A percentile compares a stretch with the other conserved stretches of the same genome.
Conservation (phyloP, 2,888 invertebrate genomes). For the Maniola hyperantus region DNA sequence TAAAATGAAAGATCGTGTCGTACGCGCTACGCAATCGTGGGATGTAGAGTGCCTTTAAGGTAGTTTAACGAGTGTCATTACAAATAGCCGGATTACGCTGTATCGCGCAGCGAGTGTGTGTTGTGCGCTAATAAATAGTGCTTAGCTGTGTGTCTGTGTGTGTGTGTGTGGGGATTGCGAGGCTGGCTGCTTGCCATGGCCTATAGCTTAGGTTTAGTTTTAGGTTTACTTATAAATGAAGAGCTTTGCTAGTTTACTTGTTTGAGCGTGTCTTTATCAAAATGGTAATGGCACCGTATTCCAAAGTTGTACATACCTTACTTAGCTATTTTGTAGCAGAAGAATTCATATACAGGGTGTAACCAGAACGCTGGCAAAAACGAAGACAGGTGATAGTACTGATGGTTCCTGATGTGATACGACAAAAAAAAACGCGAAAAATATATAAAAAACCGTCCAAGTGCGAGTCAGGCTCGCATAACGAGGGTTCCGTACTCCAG, state of each 20-base stretch:
- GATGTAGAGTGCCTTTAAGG: slow-evolving; percentile 30
- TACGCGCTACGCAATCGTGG: background rate
- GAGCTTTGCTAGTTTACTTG: slow-evolving; percentile 11
- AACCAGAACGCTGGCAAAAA: too few species aligned
- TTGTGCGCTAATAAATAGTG: slow-evolving; percentile 40
- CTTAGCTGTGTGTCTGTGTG: slow-evolving; percentile 34
- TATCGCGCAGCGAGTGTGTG: slow-evolving; percentile 38
- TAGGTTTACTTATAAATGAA: slow-evolving; percentile 20
- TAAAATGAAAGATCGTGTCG: background rate
- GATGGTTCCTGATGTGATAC: too few species aligned
- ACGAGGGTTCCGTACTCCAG: too few species aligned
- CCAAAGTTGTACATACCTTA: background rate
- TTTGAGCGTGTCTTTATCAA: background rate
- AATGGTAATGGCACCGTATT: background rate
- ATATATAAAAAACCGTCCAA: too few species aligned
- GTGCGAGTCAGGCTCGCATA: too few species aligned
- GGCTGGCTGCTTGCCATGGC: slow-evolving; percentile 24
- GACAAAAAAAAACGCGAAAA: too few species aligned
- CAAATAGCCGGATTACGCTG: slow-evolving; percentile 42
- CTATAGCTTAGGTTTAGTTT: slow-evolving; percentile 22
- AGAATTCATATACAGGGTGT: background rate
- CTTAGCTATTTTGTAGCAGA: background rate
- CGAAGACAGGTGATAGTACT: too few species aligned
- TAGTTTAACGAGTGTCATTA: slow-evolving; percentile 41
- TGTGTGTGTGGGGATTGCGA: slow-evolving; percentile 8